These are phyloP conservation scores for Geophilus truncorum DNA, from an alignment of 2,888 invertebrate species.

Conservation along the genomic window DNA sequence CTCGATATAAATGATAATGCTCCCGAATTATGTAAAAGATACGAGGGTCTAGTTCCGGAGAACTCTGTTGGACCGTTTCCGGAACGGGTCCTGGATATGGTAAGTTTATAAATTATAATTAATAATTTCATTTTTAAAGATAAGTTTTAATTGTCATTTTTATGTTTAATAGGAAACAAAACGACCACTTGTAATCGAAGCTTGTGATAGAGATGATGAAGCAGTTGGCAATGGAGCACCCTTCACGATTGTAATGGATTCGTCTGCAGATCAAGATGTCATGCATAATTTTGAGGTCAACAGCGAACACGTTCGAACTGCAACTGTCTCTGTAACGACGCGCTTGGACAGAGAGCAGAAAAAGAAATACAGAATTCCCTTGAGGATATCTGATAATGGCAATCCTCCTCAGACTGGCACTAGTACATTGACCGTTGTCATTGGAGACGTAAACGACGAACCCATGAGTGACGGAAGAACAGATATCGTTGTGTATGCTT, in stretches of 20 bases:
- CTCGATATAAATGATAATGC: constrained; percentile 44
- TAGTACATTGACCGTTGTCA: constrained; percentile 78
- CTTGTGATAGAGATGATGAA: constrained; percentile 40
- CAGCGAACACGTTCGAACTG: constrained; percentile 55
- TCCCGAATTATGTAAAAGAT: constrained; percentile 41
- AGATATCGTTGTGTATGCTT: constrained; percentile 90
- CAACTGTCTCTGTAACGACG: constrained; percentile 63
- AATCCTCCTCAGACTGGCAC: constrained; percentile 66
- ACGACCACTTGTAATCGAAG: constrained; percentile 8
- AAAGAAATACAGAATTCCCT: constrained; percentile 82
- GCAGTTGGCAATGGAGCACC: constrained; percentile 67
- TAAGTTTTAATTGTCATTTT: neutral
- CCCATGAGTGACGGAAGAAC: constrained; percentile 81
- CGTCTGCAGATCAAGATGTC: constrained; percentile 63
- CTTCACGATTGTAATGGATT: constrained; percentile 66
- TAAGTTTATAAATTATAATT: neutral
- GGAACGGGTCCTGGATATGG: constrained; percentile 1
- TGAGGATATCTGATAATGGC: constrained; percentile 83
- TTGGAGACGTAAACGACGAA: constrained; percentile 93
- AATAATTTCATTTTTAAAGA: neutral
- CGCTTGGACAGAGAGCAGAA: constrained; percentile 79
- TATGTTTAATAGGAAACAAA: neutral
- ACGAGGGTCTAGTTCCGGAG: constrained; percentile 45
- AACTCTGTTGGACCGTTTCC: constrained; percentile 42
- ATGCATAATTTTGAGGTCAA: constrained; percentile 53